Percentiles rank a stretch among this genome's conserved stretches.
phyloP scores from a whole-genome alignment of 2,888 invertebrate species.

The Diadegma fenestrale region DNA sequence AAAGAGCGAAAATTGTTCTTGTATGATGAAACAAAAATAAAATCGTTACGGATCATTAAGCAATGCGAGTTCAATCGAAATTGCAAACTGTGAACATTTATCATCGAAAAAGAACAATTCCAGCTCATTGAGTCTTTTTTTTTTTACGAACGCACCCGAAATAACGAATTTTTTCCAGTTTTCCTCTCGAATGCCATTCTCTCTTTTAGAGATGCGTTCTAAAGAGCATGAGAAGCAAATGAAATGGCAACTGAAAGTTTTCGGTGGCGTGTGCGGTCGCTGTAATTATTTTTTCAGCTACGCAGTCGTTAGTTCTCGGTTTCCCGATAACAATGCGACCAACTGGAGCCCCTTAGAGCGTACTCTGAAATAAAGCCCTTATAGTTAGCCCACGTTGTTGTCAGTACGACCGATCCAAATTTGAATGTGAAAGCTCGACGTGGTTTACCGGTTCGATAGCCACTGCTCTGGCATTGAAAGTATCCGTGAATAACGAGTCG shows the following conservation, averaged over 20 bases:
- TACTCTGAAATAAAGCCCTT: slow-evolving; percentile 7
- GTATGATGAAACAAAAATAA: not conserved
- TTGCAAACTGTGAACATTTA: not conserved
- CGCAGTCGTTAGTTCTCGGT: slow-evolving; percentile 7
- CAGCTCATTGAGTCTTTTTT: not conserved
- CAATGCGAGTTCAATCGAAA: not conserved
- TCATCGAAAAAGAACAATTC: not conserved
- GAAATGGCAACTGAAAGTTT: not conserved
- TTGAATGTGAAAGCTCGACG: not conserved
- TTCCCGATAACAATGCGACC: slow-evolving; percentile 31
- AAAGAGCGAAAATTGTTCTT: too few species aligned
- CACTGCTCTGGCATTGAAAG: not conserved
- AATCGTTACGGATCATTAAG: not conserved
- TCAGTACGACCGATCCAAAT: slow-evolving; percentile 10
- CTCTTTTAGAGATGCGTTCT: not conserved
- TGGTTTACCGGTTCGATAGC: slow-evolving; percentile 29
- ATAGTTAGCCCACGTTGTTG: not conserved
- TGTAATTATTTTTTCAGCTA: slow-evolving; percentile 19
- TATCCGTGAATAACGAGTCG: slow-evolving; percentile 33
- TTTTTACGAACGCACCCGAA: not conserved
- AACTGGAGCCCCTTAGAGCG: not conserved
- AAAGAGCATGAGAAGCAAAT: not conserved
- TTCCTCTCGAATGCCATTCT: not conserved
- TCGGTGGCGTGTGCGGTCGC: not conserved
- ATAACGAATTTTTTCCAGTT: not conserved